Evolutionary conservation across 2,113 vertebrate genomes (phyloP).

Genomic region (Onychostoma macrolepis): DNA sequence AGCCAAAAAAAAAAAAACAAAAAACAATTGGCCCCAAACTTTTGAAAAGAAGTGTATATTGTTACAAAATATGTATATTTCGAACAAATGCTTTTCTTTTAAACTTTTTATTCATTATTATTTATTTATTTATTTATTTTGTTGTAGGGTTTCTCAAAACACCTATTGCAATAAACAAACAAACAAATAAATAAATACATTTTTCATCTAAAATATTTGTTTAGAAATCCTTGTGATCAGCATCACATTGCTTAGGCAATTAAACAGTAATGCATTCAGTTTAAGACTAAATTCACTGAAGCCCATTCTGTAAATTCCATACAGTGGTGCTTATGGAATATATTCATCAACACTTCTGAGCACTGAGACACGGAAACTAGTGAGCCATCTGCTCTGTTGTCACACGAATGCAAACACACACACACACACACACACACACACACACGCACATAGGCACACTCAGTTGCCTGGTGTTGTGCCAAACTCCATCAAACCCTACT

Average conservation of each 20-base stretch:
- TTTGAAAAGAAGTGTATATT: no score
- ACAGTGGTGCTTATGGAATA: slow-evolving; percentile 26
- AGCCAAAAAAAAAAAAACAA: no score
- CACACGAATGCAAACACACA: slow-evolving; percentile 13
- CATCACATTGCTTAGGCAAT: neutral
- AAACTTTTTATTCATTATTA: no score
- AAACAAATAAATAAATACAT: no score
- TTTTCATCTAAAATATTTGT: neutral
- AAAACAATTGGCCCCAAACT: no score
- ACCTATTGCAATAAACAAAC: no score
- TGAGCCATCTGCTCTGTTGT: neutral
- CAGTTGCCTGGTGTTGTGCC: neutral
- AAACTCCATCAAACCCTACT: slow-evolving; percentile 18
- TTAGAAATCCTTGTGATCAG: neutral
- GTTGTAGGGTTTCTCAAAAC: no score
- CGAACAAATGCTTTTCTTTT: no score
- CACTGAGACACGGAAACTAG: slow-evolving; percentile 28
- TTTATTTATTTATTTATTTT: no score
- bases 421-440: neutral
- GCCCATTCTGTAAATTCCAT: neutral
- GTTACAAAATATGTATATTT: no score
- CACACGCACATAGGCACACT: neutral
- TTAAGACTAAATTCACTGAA: neutral
- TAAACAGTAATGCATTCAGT: neutral
- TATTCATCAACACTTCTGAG: slow-evolving; percentile 23